Evolutionary conservation across 2,888 invertebrate genomes (phyloP), one percentile per base, ranked within the genome.

Genomic region (Cryptocephalus moraei): DNA sequence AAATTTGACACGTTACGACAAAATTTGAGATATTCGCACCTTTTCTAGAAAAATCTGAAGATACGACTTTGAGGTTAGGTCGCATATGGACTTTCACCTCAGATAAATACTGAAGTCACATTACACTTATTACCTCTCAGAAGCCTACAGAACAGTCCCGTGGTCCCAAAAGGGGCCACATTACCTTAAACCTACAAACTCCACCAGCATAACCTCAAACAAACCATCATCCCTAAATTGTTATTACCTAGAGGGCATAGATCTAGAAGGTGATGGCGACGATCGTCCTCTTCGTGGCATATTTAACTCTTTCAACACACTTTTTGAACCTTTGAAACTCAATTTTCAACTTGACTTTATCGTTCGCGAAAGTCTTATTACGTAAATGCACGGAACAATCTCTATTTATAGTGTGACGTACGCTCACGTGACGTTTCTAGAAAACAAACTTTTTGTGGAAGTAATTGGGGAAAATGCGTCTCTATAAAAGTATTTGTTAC

Each of bases 241-340:
- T 9, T 14, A 42, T 42, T 42, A 42, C 42, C 42, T 42, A 22
- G n/a, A n/a, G 22, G 41, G 41, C 9, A 22, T 9, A 39, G 9
- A 13, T 14, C 41, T 41, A 10, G 59, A 56, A 9, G 58, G 54
- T 31, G 85, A 82, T 66, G 80, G 80, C 49, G 82, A 79, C 56
- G 84, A 79, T 68, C 85, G 75, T 76, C 85, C 85, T 68, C 86
- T 79, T 71, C 86, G 77, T 67, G 83, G 82, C 85, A 86, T 86
- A 63, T 73, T 77, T 9, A 34, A 12, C 14, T 33, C 8, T 42
- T 22, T 42, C 11, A 9, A 13, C 33, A 9, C 13, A 9, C 22
- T 9, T 4, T 32, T 42, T 10, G 8, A 31, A 42, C 22, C 11
- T 32, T 9, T n/a, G 33, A 8, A 22, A 6, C 11, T 42, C 42